A percentile compares a stretch with the other conserved stretches of the same genome.
Evolutionary conservation across 2,113 vertebrate genomes (phyloP).

Genomic region (Motacilla tschutschensis): DNA sequence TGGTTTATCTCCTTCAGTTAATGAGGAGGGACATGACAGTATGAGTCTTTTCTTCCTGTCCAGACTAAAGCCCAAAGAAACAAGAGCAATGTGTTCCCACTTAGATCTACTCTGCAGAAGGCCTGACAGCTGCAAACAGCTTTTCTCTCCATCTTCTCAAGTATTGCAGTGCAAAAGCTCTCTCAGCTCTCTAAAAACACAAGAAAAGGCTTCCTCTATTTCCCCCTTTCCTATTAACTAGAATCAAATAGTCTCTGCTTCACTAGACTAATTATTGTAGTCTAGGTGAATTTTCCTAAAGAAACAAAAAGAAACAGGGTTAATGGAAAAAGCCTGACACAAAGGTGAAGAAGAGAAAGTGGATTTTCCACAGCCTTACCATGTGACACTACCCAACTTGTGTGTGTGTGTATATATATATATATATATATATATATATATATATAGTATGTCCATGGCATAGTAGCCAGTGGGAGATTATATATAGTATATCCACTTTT

Average conservation of each 20-base stretch:
- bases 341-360: neutral
- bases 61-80: neutral
- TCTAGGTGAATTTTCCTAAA: neutral
- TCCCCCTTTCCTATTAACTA: neutral
- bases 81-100: neutral
- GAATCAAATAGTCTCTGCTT: neutral
- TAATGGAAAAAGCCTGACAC: neutral
- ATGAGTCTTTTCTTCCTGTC: neutral
- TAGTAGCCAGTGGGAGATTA: neutral
- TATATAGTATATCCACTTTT: neutral
- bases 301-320: neutral
- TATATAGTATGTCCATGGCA: neutral
- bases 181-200: neutral
- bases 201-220: neutral
- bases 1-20: neutral
- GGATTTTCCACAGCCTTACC: neutral
- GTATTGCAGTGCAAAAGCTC: neutral
- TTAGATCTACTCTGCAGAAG: neutral
- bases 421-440: neutral
- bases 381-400: neutral
- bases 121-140: neutral
- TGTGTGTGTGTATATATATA: neutral
- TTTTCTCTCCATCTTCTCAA: neutral
- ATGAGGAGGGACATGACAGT: neutral
- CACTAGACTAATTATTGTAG: neutral